A percentile compares a stretch with the other conserved stretches of the same genome.
phyloP scores from a whole-genome alignment of 2,888 invertebrate species.

The Cephus spinipes region DNA sequence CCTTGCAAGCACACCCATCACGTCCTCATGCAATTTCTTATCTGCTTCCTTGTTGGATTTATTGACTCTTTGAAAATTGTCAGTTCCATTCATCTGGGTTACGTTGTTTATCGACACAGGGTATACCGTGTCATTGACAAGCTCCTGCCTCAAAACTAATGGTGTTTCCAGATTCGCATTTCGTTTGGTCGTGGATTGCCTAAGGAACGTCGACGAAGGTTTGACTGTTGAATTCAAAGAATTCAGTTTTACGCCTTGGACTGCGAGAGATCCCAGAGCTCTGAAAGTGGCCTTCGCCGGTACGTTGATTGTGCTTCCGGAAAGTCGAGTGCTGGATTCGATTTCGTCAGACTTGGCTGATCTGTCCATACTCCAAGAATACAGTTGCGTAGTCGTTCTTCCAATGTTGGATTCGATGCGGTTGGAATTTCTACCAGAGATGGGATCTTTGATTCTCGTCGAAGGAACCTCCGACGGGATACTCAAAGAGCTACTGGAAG shows the following conservation, averaged over 20 bases:
- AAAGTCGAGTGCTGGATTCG: background rate
- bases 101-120: slow-evolving; percentile 19
- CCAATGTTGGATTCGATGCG: background rate
- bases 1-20: background rate
- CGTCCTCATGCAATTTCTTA: slow-evolving; percentile 22
- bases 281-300: background rate
- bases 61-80: background rate
- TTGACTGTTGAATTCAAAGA: background rate
- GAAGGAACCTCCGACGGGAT: background rate
- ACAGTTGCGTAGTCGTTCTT: background rate
- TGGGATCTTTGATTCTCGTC: background rate
- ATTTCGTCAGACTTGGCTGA: background rate
- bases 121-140: slow-evolving; percentile 26
- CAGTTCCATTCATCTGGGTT: slow-evolving; percentile 22
- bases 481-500: background rate
- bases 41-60: slow-evolving; percentile 26
- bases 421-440: background rate
- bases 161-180: background rate
- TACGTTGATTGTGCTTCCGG: background rate
- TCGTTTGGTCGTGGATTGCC: background rate
- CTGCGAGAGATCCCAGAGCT: background rate
- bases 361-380: background rate
- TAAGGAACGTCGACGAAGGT: background rate
- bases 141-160: slow-evolving; percentile 27
- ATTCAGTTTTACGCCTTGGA: background rate